phyloP scores from a whole-genome alignment of 64 coral and sea anemone genomes.

The Platygyra sinensis region DNA sequence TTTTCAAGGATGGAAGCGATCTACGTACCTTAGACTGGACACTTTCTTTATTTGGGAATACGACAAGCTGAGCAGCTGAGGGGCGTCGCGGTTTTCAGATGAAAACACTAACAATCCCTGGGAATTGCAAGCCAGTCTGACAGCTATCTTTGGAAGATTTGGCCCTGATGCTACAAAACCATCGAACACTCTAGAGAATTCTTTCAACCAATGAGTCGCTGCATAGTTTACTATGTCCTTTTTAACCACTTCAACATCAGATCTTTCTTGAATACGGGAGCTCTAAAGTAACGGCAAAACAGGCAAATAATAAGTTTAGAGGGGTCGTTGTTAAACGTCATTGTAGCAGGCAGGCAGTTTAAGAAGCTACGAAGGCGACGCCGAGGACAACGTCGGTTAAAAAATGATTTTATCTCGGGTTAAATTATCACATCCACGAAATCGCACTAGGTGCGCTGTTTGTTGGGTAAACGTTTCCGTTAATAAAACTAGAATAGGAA shows the following conservation, averaged over 20 bases:
- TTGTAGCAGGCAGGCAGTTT: too few relatives aligned
- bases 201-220: constrained; percentile 21
- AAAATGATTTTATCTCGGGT: too few relatives aligned
- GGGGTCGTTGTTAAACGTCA: too few relatives aligned
- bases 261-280: background rate
- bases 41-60: constrained; percentile 40
- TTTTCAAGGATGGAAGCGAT: background rate
- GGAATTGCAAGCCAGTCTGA: constrained; percentile 31
- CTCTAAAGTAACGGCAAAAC: background rate
- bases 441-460: too few relatives aligned
- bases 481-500: too few relatives aligned
- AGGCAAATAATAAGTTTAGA: background rate
- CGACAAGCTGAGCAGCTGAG: constrained; percentile 1
- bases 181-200: constrained; percentile 50
- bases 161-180: constrained; percentile 36
- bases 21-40: constrained; percentile 1
- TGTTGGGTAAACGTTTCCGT: too few relatives aligned
- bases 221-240: constrained; percentile 39
- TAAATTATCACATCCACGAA: too few relatives aligned
- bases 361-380: too few relatives aligned
- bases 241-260: constrained; percentile 17
- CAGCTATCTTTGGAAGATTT: constrained; percentile 39
- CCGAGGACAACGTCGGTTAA: too few relatives aligned
- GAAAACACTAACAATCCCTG: background rate
- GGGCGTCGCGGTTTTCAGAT: background rate